Percentiles rank a stretch among this genome's conserved stretches.
Conservation (phyloP, 2,797 vertebrate species). For the Morus bassanus region DNA sequence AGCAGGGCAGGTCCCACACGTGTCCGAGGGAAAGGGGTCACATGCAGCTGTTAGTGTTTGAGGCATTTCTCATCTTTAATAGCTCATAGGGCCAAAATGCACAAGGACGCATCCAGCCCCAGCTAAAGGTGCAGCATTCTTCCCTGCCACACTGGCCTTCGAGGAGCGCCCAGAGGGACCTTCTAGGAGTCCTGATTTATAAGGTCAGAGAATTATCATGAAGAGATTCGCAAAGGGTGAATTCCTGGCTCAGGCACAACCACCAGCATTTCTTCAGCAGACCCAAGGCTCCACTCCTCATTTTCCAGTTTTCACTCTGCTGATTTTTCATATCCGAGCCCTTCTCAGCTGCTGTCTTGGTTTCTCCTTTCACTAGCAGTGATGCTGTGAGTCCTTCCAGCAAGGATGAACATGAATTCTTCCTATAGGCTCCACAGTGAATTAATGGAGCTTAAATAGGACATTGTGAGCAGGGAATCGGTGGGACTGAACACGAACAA, state of each 20-base stretch:
- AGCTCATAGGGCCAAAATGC: neutral
- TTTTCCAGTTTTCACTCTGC: neutral
- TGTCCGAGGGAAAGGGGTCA: neutral
- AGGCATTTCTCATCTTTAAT: neutral
- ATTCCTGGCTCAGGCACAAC: neutral
- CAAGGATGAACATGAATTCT: neutral
- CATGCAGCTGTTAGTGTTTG: accelerated
- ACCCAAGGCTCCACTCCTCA: neutral
- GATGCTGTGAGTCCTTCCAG: neutral
- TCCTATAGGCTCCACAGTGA: neutral
- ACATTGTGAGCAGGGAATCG: neutral
- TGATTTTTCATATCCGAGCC: neutral
- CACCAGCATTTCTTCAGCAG: neutral
- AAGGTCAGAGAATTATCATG: neutral
- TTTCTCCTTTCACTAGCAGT: neutral
- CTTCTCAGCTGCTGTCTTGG: neutral
- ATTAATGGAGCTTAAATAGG: neutral
- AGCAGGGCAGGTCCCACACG: neutral
- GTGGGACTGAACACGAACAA: slow-evolving; percentile 5
- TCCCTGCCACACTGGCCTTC: neutral
- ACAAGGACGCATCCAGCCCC: neutral
- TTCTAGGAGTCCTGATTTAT: neutral
- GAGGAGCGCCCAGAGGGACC: neutral
- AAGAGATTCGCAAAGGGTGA: neutral
- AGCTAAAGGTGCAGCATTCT: neutral